Percentiles rank a stretch among this genome's conserved stretches.
phyloP scores from a whole-genome alignment of 1,140 invertebrate genomes.

The Trachymyrmex septentrionalis region DNA sequence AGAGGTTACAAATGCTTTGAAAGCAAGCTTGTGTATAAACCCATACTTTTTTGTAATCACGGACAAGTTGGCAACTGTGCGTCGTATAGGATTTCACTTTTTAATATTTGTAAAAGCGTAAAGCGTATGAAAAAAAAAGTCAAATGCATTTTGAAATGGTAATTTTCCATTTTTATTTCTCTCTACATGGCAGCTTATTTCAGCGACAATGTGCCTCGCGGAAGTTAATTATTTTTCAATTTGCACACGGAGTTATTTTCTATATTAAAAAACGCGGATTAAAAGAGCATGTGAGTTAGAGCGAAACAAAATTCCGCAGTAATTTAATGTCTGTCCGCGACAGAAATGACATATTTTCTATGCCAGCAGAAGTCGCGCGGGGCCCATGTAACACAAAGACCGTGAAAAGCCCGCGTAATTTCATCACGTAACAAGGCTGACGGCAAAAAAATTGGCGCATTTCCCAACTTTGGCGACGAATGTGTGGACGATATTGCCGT shows the following conservation, averaged over 20 bases:
- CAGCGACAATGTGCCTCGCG: slow-evolving; percentile 27
- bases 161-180: slow-evolving; percentile 12
- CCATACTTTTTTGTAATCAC: not conserved
- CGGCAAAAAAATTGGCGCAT: slow-evolving; percentile 62
- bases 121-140: slow-evolving; percentile 26
- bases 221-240: slow-evolving; percentile 63
- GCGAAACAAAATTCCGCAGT: slow-evolving; percentile 53
- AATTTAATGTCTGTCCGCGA: slow-evolving; percentile 58
- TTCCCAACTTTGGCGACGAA: slow-evolving; percentile 43
- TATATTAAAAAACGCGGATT: slow-evolving; percentile 51
- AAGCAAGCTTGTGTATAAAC: not conserved
- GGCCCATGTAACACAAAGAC: slow-evolving; percentile 10
- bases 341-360: slow-evolving; percentile 62
- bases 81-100: slow-evolving; percentile 27
- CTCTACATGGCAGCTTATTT: not conserved
- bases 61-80: slow-evolving; percentile 18
- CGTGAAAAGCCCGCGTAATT: slow-evolving; percentile 62
- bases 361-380: slow-evolving; percentile 29
- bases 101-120: slow-evolving; percentile 26
- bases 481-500: slow-evolving; percentile 31
- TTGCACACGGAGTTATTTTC: slow-evolving; percentile 39
- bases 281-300: slow-evolving; percentile 48
- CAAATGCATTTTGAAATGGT: slow-evolving; percentile 27
- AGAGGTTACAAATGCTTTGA: not conserved
- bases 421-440: slow-evolving; percentile 60